phyloP scores from a whole-genome alignment of 1,140 invertebrate genomes.

The Achatina immaculata region DNA sequence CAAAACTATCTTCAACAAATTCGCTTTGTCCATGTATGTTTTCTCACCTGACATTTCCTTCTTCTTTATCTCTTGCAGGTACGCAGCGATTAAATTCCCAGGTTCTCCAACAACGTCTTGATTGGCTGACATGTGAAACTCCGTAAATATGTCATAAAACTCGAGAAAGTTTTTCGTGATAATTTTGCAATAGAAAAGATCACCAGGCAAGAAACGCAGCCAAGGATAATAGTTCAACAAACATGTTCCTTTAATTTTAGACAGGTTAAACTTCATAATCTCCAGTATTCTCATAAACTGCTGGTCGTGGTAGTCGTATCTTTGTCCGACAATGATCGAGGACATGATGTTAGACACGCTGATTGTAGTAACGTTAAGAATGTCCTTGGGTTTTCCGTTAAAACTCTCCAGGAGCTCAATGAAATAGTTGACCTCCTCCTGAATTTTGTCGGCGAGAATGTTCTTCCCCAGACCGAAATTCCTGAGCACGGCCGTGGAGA shows the following conservation, averaged over 20 bases:
- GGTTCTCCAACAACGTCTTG: neutral
- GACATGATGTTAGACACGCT: neutral
- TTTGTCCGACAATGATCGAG: neutral
- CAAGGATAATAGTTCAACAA: slow-evolving; percentile 5
- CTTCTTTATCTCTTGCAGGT: slow-evolving; percentile 5
- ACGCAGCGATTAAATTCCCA: neutral
- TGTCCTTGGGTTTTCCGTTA: slow-evolving; percentile 8
- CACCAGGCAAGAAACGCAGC: neutral
- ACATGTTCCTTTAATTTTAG: neutral
- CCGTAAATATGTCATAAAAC: slow-evolving; percentile 6
- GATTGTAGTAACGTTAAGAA: neutral
- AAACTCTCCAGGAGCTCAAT: neutral
- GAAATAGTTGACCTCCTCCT: neutral
- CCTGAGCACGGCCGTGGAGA: neutral
- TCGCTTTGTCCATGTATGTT: slow-evolving; percentile 21
- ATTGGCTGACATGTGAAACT: neutral
- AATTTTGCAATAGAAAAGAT: slow-evolving; percentile 3
- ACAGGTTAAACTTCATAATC: neutral
- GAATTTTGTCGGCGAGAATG: neutral
- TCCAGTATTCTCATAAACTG: neutral
- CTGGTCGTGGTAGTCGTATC: neutral
- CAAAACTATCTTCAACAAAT: slow-evolving; percentile 41
- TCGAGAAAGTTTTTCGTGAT: neutral
- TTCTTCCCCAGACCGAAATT: neutral
- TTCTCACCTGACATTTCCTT: neutral